Evolutionary conservation across 2,888 invertebrate genomes (phyloP), one percentile per base, ranked within the genome.

Genomic region (Anoncus sp.): DNA sequence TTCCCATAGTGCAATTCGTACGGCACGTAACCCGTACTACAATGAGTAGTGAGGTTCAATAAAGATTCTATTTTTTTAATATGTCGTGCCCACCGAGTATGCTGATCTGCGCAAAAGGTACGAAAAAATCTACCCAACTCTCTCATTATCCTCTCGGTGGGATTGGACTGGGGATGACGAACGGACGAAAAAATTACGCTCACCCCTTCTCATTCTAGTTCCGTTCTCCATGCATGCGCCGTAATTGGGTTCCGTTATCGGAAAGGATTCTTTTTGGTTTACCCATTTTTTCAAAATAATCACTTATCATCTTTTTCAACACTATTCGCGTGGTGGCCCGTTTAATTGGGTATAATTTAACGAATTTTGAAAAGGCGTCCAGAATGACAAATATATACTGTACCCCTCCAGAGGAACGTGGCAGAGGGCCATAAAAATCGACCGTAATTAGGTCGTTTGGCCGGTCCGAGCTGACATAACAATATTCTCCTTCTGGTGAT

Each of bases 381-480:
- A n/a, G n/a, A n/a, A n/a, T n/a, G n/a, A n/a, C n/a, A n/a, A n/a
- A n/a, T n/a, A n/a, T n/a, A n/a, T n/a, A n/a, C n/a, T n/a, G n/a
- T n/a, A n/a, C n/a, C n/a, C n/a, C n/a, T 65, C 79, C 77, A 24
- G 38, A 38, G 16, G 70, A 69, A 3, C 43, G 18, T 14, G 75
- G 75, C 10, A 79, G 27, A 9, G 79, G 77, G 0, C 77, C 81
- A 73, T 81, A 81, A 47, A 59, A 81, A 73, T 81, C 81, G 7
- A 79, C 60, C 0, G 75, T 65, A 10, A 77, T 27, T 1, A 81
- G 24, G 9, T 81, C 79, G 16, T 51, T 22, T 18, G 79, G 81
- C 4, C 20, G 2, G 0, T 59, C 47, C 0, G 75, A 18, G 24
- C 57, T 45, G 7, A 79, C 55, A n/a, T 66, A 31, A 12, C 69